Base-by-base conservation (phyloP, 1,140 invertebrate species). In the Phocides pigmalion region DNA sequence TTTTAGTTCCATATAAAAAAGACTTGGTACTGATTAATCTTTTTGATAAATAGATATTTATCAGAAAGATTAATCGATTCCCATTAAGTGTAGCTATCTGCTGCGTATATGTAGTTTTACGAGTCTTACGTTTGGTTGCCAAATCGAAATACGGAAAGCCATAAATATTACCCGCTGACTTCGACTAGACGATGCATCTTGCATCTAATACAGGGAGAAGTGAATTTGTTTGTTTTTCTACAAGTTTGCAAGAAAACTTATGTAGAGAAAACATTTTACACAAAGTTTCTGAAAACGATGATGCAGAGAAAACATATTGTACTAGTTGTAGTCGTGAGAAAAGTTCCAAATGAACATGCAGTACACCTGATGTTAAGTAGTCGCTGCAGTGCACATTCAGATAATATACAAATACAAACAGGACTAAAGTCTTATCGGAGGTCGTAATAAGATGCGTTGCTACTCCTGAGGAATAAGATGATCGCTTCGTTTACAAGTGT, bases 131-230 rank as follows among this genome's bases (percentile, higher is more conserved):
- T 59, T 50, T 62, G 58, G 44, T 62, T 62, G 58, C 58, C 58
- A 62, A 62, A 62, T 62, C 58, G 58, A 50, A 62, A 62, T 62
- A 62, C 44, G 58, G 32, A 62, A 50, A 49, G 16, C 44, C 44
- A 62, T 62, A 62, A 62, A 62, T 62, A 61, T 62, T 62, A 62
- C 25, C 20, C 37, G 19, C 41, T 44, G 32, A 62, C 56, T 47
- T 11, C 32, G 56, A 61, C 28, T 61, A 61, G 56, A 61, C 56
- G 58, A 17, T 39, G 46, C 35, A 62, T 49, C 20, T 32, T 14
- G 32, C 47, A n/a, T 46, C 58, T 47, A 37, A 59, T 47, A 35
- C 25, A 59, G 25, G 28, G 50, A 46, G n/a, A 42, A 44, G 3
- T 68, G 14, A 46, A 59, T 59, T 47, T 47, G 44, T 6, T 47